These are phyloP conservation scores for Pipra filicauda DNA, from an alignment of 2,113 vertebrate species.

Conservation along the genomic window DNA sequence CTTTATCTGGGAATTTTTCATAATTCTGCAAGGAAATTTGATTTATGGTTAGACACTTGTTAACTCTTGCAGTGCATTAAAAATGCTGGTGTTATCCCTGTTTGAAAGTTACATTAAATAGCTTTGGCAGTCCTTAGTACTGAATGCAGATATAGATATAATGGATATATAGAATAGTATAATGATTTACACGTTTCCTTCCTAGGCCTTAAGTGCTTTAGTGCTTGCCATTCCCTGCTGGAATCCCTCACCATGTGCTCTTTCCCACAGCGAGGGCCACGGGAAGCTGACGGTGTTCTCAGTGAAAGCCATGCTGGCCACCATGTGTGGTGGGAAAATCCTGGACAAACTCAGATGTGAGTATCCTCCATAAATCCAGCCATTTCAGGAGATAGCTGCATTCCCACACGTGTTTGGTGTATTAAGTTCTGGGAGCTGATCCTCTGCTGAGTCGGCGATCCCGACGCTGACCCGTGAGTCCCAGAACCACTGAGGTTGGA, in stretches of 20 bases:
- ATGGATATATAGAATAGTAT: neutral
- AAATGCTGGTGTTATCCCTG: neutral
- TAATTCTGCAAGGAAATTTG: neutral
- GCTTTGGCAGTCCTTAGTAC: neutral
- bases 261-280: conserved; percentile 87
- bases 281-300: conserved; percentile 98
- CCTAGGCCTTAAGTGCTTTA: neutral
- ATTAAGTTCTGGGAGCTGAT: neutral
- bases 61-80: neutral
- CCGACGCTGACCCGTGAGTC: rapidly evolving
- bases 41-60: neutral
- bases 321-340: conserved; percentile 97
- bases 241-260: neutral
- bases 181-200: neutral
- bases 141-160: neutral
- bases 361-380: conserved; percentile 39
- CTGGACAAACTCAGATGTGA: conserved; percentile 97
- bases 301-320: conserved; percentile 95
- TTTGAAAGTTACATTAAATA: neutral
- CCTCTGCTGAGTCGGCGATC: rapidly evolving
- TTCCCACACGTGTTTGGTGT: rapidly evolving
- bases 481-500: neutral
- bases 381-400: neutral
- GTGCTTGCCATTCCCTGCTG: neutral
- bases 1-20: neutral